Percentiles rank a stretch among this genome's conserved stretches.
phyloP scores from a whole-genome alignment of 2,797 vertebrate species.

The Tiaroga cobitis region DNA sequence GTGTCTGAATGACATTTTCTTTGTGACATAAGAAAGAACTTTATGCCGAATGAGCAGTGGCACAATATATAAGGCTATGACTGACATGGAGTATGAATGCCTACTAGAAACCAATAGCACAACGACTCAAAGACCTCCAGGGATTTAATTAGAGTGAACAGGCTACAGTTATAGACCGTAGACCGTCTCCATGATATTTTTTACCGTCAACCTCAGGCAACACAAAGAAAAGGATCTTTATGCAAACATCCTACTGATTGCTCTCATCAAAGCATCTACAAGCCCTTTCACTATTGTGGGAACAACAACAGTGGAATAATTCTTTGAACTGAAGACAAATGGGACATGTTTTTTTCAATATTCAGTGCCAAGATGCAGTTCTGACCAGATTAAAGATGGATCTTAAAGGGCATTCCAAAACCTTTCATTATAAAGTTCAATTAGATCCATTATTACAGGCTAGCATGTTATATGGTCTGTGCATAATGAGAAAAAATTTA shows the following conservation, averaged over 20 bases:
- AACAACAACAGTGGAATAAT: constrained; percentile 11
- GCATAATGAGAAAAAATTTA: not conserved
- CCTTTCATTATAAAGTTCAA: not conserved
- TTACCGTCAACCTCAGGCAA: constrained; percentile 7
- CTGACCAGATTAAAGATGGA: not conserved
- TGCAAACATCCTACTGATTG: constrained; percentile 9
- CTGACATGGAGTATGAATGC: not conserved
- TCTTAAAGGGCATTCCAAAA: not conserved
- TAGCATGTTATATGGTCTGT: not conserved
- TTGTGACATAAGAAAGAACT: not conserved
- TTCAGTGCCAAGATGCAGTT: not conserved
- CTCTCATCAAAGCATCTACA: not conserved
- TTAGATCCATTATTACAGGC: not conserved
- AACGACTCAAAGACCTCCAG: not conserved
- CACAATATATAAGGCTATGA: not conserved
- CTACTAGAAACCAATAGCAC: not conserved
- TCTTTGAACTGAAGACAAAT: constrained; percentile 23
- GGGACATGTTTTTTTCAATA: not conserved
- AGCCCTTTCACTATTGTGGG: not conserved
- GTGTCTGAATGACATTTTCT: not conserved
- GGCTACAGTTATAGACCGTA: not conserved
- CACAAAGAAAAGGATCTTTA: not conserved
- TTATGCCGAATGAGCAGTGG: not conserved
- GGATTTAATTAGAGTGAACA: not conserved
- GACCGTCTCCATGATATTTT: not conserved